Evolutionary conservation across 2,888 invertebrate species (phyloP).

Genomic region (Himalopsyche japonica): DNA sequence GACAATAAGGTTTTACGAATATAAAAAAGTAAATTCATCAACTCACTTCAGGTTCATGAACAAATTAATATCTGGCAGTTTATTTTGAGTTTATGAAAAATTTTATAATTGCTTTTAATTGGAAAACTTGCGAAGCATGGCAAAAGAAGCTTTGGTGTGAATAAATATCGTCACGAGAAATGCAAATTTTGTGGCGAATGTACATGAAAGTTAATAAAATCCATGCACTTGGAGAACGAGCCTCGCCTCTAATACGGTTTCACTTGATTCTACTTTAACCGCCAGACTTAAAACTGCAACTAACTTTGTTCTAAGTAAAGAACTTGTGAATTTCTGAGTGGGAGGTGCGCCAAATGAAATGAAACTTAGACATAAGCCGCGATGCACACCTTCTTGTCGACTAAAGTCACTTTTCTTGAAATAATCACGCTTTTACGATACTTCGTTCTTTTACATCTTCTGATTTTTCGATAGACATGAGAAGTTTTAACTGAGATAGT

Average conservation of each 20-base stretch:
- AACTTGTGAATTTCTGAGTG: conserved; percentile 23
- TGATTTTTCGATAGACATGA: background rate
- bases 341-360: conserved; percentile 23
- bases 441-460: background rate
- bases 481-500: too few species aligned
- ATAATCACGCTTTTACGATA: background rate
- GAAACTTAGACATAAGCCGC: conserved; percentile 12
- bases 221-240: conserved; percentile 11
- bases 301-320: conserved; percentile 20
- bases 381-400: background rate
- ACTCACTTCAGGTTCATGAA: too few species aligned
- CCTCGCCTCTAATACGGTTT: conserved; percentile 24
- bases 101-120: conserved; percentile 29
- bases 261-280: conserved; percentile 30
- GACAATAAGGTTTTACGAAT: too few species aligned
- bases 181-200: conserved; percentile 29
- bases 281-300: conserved; percentile 33
- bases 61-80: too few species aligned
- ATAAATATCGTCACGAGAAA: conserved; percentile 26
- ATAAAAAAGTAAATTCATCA: too few species aligned
- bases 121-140: conserved; percentile 25
- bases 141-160: conserved; percentile 17
- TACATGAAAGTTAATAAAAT: conserved; percentile 34
- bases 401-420: background rate
- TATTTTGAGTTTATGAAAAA: background rate